phyloP scores from a whole-genome alignment of 2,113 vertebrate genomes.

The Tragelaphus imberbis region DNA sequence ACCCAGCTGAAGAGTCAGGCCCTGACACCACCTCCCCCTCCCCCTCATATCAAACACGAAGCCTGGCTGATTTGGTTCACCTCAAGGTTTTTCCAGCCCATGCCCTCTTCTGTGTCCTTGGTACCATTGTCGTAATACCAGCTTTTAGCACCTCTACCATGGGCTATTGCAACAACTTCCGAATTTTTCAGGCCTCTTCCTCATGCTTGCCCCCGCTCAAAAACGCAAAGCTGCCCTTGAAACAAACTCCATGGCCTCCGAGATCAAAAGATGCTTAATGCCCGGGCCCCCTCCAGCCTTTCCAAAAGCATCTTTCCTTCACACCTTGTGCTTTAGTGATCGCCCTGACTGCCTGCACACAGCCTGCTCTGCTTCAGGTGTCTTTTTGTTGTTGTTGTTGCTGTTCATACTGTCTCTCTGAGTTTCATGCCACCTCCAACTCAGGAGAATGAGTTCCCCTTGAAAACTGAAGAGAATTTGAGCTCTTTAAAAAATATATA shows the following conservation, averaged over 20 bases:
- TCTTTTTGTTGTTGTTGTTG: background rate
- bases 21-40: background rate
- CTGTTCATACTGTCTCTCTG: background rate
- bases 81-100: background rate
- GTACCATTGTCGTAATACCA: background rate
- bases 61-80: background rate
- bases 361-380: background rate
- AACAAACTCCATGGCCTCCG: background rate
- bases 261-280: background rate
- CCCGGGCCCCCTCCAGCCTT: background rate
- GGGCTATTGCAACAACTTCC: background rate
- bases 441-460: background rate
- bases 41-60: background rate
- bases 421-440: background rate
- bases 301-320: background rate
- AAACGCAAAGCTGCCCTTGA: background rate
- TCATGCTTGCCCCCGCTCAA: background rate
- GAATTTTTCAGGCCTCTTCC: background rate
- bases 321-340: background rate
- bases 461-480: background rate
- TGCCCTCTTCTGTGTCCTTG: background rate
- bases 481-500: background rate
- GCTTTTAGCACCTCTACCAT: background rate
- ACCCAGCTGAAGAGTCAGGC: background rate
- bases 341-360: background rate